Evolutionary conservation across 1,140 invertebrate genomes (phyloP).

Genomic region (Philopotamus ludificatus): DNA sequence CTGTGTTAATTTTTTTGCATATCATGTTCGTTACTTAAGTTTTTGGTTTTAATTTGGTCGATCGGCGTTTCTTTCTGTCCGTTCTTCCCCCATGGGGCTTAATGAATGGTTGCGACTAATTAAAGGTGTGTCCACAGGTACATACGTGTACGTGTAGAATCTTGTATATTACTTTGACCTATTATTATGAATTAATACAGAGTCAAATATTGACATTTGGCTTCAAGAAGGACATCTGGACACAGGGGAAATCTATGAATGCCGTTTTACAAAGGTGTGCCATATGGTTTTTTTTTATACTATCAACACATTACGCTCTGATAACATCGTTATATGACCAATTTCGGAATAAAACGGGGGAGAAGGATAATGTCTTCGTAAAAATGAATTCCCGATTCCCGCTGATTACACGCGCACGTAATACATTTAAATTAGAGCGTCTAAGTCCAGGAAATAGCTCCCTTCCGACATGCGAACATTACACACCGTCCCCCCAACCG

Average conservation of each 20-base stretch:
- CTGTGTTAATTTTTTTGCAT: slow-evolving; percentile 29
- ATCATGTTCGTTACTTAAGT: slow-evolving; percentile 41
- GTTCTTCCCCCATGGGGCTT: slow-evolving; percentile 20
- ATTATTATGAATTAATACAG: too few relatives aligned
- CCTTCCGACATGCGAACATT: slow-evolving; percentile 41
- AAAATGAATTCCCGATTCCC: neutral
- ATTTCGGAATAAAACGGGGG: too few relatives aligned
- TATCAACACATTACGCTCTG: too few relatives aligned
- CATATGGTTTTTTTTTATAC: too few relatives aligned
- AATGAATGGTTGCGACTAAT: slow-evolving; percentile 39
- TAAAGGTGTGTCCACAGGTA: slow-evolving; percentile 37
- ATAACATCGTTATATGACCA: too few relatives aligned
- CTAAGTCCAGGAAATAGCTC: slow-evolving; percentile 39
- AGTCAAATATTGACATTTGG: too few relatives aligned
- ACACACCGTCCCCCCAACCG: slow-evolving; percentile 15
- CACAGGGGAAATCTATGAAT: neutral
- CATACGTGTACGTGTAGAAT: slow-evolving; percentile 4
- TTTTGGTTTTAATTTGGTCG: slow-evolving; percentile 36
- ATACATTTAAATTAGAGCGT: slow-evolving; percentile 39
- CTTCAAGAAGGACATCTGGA: neutral
- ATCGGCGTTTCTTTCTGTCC: slow-evolving; percentile 35
- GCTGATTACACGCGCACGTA: slow-evolving; percentile 27
- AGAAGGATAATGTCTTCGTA: neutral
- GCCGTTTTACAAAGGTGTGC: neutral
- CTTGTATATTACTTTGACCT: slow-evolving; percentile 7